Conservation (phyloP, 2,113 vertebrate genomes). For the Gambusia affinis region DNA sequence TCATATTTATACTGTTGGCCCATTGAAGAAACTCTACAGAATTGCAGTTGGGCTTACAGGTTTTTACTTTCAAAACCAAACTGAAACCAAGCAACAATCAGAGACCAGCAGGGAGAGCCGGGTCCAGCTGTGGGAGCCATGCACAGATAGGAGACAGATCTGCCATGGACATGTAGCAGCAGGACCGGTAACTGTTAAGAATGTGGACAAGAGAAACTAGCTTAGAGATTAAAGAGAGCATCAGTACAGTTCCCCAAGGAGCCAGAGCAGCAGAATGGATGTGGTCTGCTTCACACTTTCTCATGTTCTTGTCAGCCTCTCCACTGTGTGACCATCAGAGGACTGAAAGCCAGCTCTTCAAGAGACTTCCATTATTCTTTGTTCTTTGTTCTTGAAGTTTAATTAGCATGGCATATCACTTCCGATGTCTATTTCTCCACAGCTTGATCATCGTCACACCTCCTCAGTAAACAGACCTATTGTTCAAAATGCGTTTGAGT, state of each 20-base stretch:
- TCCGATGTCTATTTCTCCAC: conserved; percentile 55
- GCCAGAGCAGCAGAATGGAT: too few relatives aligned
- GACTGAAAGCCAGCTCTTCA: conserved; percentile 5
- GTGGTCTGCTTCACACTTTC: conserved; percentile 70
- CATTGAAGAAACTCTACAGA: conserved; percentile 81
- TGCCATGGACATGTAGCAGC: not conserved
- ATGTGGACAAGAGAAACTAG: conserved; percentile 45
- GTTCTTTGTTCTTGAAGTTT: not conserved
- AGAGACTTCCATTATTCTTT: conserved; percentile 14
- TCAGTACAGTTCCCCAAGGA: conserved; percentile 57
- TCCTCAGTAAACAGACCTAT: conserved; percentile 14
- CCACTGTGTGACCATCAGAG: conserved; percentile 43
- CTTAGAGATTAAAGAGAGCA: conserved; percentile 70
- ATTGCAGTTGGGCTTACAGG: conserved; percentile 20
- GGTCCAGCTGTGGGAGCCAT: conserved; percentile 30
- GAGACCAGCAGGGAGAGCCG: conserved; percentile 19
- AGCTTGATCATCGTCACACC: not conserved
- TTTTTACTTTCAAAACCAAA: conserved; percentile 71
- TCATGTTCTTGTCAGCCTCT: conserved; percentile 23
- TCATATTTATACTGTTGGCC: conserved; percentile 84
- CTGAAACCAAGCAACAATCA: conserved; percentile 24
- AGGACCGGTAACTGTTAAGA: not conserved
- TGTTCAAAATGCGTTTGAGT: conserved; percentile 80
- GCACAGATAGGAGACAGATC: conserved; percentile 25
- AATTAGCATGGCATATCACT: conserved; percentile 84